Conservation (phyloP, 2,797 vertebrate species). For the Lepidocolaptes lacrymiger region DNA sequence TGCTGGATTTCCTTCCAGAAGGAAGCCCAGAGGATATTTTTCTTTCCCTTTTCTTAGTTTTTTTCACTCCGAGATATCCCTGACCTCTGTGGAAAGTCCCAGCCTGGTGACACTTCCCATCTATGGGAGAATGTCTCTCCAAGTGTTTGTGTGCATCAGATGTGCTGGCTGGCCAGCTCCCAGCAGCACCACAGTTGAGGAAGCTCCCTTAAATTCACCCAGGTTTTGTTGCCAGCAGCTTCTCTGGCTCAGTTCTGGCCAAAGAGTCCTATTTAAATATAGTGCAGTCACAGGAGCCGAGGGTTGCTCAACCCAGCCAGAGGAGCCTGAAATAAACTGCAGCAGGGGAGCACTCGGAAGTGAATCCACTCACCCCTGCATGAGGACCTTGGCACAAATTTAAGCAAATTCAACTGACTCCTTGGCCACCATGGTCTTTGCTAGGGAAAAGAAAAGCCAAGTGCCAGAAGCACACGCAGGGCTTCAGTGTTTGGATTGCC, state of each 20-base stretch:
- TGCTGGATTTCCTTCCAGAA: neutral
- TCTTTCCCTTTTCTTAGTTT: neutral
- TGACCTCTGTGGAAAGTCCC: fast-evolving
- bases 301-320: neutral
- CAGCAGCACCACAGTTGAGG: neutral
- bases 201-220: neutral
- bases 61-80: neutral
- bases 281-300: neutral
- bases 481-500: neutral
- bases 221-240: neutral
- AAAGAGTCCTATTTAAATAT: neutral
- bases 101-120: neutral
- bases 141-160: neutral
- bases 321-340: constrained; percentile 6
- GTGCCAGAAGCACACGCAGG: neutral
- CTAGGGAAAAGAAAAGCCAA: neutral
- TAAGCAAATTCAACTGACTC: neutral
- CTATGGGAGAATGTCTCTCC: neutral
- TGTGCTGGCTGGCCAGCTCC: neutral
- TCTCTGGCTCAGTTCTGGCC: neutral
- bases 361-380: neutral
- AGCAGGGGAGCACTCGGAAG: fast-evolving
- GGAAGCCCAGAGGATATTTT: neutral
- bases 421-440: neutral
- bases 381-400: neutral